phyloP scores from a whole-genome alignment of 2,888 invertebrate genomes.

The Agonopterix alstromeriana region DNA sequence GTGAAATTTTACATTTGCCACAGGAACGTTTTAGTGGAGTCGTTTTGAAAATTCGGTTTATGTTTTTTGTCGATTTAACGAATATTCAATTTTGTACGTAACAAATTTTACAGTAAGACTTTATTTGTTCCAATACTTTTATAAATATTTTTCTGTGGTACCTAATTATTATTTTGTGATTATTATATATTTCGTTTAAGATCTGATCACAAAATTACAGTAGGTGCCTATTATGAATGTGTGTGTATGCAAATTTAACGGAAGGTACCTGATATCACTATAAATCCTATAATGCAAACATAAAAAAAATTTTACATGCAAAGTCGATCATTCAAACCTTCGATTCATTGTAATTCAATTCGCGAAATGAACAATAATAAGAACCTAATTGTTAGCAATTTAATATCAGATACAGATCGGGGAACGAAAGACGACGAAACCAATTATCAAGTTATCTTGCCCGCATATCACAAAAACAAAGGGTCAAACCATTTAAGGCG shows the following conservation, averaged over 20 bases:
- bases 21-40: slow-evolving; percentile 37
- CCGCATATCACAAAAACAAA: slow-evolving; percentile 56
- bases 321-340: neutral
- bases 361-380: slow-evolving; percentile 8
- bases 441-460: slow-evolving; percentile 54
- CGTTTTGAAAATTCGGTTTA: slow-evolving; percentile 34
- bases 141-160: no score
- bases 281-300: no score
- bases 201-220: neutral
- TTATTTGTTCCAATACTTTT: no score
- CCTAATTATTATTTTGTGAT: no score
- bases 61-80: slow-evolving; percentile 20
- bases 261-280: no score
- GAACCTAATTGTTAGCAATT: slow-evolving; percentile 29
- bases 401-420: slow-evolving; percentile 25
- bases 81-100: neutral
- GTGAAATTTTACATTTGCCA: slow-evolving; percentile 67
- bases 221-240: neutral
- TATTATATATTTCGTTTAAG: neutral
- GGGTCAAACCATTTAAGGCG: slow-evolving; percentile 60
- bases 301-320: no score
- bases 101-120: no score
- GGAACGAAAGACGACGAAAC: slow-evolving; percentile 36
- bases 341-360: slow-evolving; percentile 6
- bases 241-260: no score